Conservation (phyloP, 1,140 invertebrate species). For the Macrotrachela quadricornifera region DNA sequence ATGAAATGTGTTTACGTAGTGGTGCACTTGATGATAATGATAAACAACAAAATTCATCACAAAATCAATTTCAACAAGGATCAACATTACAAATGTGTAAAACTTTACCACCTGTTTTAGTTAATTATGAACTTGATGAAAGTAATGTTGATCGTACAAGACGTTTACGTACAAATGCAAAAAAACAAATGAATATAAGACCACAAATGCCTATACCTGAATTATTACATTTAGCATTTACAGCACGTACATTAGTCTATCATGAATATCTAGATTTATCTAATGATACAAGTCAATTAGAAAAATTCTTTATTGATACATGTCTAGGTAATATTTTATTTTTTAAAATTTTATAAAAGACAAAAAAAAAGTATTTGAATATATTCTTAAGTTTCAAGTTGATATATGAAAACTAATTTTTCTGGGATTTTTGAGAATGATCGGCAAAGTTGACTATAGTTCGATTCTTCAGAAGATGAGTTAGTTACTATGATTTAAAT, state of each 20-base stretch:
- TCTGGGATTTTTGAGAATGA: no score
- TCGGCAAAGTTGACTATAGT: no score
- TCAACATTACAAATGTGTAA: background rate
- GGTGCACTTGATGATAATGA: no score
- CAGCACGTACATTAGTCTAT: conserved; percentile 25
- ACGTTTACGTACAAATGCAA: background rate
- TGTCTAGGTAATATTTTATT: conserved; percentile 8
- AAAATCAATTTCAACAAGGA: no score
- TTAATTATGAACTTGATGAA: background rate
- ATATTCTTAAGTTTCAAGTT: no score
- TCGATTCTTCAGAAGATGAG: no score
- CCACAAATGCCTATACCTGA: conserved; percentile 19
- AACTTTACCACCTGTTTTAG: background rate
- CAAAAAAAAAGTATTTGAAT: no score
- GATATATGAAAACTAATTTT: no score
- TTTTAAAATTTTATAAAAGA: no score
- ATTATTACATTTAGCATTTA: conserved; percentile 26
- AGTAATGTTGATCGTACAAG: background rate
- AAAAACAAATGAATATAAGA: conserved; percentile 19
- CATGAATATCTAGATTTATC: conserved; percentile 18
- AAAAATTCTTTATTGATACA: conserved; percentile 22
- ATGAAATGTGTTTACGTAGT: no score
- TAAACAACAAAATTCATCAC: background rate
- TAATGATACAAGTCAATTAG: conserved; percentile 21
- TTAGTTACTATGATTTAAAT: no score